Conservation (phyloP, 2,113 vertebrate species). For the rat (Rattus norvegicus) region GRCr8 NC_086022.1:135213501-135214000, state of each 20-base stretch:
- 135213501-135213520: not conserved
- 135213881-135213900: no score
- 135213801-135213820: no score
- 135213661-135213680: not conserved
- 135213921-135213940: not conserved
- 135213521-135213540: not conserved
- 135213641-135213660: not conserved
- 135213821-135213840: no score
- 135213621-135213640: not conserved
- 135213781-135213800: no score
- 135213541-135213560: not conserved
- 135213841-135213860: no score
- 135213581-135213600: not conserved
- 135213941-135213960: not conserved
- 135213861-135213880: no score
- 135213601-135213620: not conserved
- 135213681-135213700: not conserved
- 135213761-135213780: no score
- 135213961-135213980: not conserved
- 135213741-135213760: no score
- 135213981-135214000: not conserved
- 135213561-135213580: not conserved
- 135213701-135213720: not conserved
- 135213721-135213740: no score
- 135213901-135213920: not conserved